Evolutionary conservation across 2,113 vertebrate genomes (phyloP).

Genomic region (Litocranius walleri): DNA sequence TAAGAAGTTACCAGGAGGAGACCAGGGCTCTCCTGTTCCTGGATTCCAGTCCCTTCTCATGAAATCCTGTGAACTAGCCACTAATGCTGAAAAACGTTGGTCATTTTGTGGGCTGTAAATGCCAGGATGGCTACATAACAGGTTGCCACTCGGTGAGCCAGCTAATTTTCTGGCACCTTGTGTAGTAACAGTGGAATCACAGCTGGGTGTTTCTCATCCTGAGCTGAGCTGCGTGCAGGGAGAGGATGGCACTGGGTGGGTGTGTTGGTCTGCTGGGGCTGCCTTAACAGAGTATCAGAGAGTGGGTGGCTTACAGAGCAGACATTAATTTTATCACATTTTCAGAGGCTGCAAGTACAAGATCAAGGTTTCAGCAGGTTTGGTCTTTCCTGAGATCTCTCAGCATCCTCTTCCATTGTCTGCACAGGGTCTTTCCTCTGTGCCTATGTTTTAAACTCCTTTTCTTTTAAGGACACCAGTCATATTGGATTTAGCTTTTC

Average conservation of each 20-base stretch:
- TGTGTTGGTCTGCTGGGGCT: accelerated
- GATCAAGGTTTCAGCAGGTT: not conserved
- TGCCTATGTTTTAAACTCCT: not conserved
- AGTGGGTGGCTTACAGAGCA: not conserved
- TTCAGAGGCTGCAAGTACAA: not conserved
- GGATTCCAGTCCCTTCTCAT: not conserved
- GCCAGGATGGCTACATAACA: not conserved
- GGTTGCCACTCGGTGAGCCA: not conserved
- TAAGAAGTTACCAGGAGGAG: not conserved
- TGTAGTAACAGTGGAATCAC: not conserved
- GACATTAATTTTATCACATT: not conserved
- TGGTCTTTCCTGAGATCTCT: not conserved
- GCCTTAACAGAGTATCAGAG: not conserved
- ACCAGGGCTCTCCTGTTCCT: not conserved
- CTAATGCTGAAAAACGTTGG: not conserved
- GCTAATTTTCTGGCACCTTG: not conserved
- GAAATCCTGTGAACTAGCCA: not conserved
- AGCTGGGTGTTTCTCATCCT: not conserved
- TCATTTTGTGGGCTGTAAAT: not conserved
- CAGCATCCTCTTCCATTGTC: not conserved
- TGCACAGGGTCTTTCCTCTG: not conserved
- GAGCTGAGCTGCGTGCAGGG: not conserved
- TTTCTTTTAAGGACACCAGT: not conserved
- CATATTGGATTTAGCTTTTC: not conserved
- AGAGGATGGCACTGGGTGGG: not conserved